These are phyloP conservation scores for Nesogale talazaci DNA, from an alignment of 2,113 vertebrate species.

Conservation along the genomic window DNA sequence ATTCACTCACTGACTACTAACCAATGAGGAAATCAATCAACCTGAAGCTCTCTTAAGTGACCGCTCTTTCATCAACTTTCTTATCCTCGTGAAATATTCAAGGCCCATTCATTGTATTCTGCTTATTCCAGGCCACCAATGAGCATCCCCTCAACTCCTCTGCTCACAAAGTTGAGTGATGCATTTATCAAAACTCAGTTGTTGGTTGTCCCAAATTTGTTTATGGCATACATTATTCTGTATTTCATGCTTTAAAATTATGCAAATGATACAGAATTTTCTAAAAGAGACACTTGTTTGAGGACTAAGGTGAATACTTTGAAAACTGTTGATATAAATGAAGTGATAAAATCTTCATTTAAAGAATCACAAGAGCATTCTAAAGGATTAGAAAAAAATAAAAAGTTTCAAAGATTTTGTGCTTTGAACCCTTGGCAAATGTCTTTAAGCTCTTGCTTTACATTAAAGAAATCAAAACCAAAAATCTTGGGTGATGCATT, in stretches of 20 bases:
- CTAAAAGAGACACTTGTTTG: not conserved
- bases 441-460: not conserved
- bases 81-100: not conserved
- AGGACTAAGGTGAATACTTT: slow-evolving; percentile 2
- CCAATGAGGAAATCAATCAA: not conserved
- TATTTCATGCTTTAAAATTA: not conserved
- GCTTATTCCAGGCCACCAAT: not conserved
- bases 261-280: not conserved
- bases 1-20: not conserved
- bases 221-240: not conserved
- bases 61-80: not conserved
- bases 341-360: not conserved
- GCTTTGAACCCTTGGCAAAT: not conserved
- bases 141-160: not conserved
- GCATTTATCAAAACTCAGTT: not conserved
- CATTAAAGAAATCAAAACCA: not conserved
- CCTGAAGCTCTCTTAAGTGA: not conserved
- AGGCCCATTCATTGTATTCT: not conserved
- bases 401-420: not conserved
- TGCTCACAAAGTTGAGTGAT: not conserved
- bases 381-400: slow-evolving; percentile 15
- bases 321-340: slow-evolving; percentile 23
- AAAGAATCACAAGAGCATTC: not conserved
- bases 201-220: not conserved
- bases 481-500: not conserved